These are phyloP conservation scores for Cinclus cinclus DNA, from an alignment of 2,113 vertebrate species.

Conservation along the genomic window DNA sequence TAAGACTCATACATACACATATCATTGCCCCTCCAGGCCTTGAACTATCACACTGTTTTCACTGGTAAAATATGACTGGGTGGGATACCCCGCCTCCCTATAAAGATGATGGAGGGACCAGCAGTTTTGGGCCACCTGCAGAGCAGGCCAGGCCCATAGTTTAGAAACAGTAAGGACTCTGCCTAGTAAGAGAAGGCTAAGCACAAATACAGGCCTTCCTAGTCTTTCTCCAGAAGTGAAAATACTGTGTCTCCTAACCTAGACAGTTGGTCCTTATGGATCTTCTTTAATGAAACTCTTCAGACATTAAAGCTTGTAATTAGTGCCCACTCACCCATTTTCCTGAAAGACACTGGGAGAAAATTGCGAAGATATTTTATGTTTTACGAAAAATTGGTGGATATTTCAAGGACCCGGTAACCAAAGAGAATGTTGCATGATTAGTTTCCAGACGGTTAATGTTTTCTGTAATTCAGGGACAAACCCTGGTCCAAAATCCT, in stretches of 20 bases:
- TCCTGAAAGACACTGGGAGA: background rate
- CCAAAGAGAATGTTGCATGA: background rate
- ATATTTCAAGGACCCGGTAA: background rate
- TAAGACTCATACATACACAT: background rate
- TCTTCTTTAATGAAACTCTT: background rate
- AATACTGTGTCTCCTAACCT: background rate
- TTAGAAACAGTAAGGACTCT: background rate
- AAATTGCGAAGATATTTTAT: background rate
- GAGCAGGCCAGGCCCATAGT: background rate
- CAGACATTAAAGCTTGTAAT: background rate
- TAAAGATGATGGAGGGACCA: background rate
- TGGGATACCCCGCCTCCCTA: background rate
- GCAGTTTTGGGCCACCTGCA: background rate
- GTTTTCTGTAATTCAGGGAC: background rate
- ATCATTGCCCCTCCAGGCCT: background rate
- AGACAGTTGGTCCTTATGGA: background rate
- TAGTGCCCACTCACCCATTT: background rate
- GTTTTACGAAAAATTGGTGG: background rate
- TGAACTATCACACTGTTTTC: background rate
- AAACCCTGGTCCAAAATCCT: background rate
- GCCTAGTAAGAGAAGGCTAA: background rate
- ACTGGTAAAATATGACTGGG: background rate
- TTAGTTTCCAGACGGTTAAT: background rate
- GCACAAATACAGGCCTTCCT: background rate
- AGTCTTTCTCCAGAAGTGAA: background rate